Evolutionary conservation across 2,113 vertebrate genomes (phyloP), one percentile per base, ranked within the genome.

Genomic region (Ciconia boyciana): DNA sequence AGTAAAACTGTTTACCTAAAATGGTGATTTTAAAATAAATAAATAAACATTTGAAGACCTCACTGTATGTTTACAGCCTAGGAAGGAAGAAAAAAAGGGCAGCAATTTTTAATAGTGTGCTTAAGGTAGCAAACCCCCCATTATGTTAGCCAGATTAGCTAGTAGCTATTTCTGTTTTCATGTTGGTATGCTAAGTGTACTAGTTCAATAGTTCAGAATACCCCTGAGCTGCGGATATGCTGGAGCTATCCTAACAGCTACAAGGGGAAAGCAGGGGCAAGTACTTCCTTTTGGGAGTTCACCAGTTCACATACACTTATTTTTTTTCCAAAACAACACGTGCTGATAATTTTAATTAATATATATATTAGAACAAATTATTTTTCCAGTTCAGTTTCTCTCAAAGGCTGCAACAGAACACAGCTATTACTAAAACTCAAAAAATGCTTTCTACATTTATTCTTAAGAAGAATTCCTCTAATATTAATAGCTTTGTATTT

Each of bases 271-370:
- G 13, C 13, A 72, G 9, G 9, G 34, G 7, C 24, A 78, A 57
- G 24, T 62, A 41, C 2, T 51, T 81, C 16, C 36, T 41, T 58
- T 55, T 17, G 12, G 22, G 16, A 61, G 4, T 64, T 93, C 20
- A 28, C 26, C 6, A 26, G 29, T 71, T 91, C 13, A 51, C 5
- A 6, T 21, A 7, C 10, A 39, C 14, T 52, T 34, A 32, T 32
- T n/a, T 60, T 62, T 66, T 51, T 20, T 54, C 12, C 1, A 28
- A 48, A 75, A 11, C 1, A 32, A 58, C 0, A 14, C 2, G 1
- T 11, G 11, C 71, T 75, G 29, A 32, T 60, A 44, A 36, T 65
- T 92, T 70, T 14, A 24, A 22, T 71, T 84, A 11, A 34, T 34
- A 10, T 28, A 32, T 36, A 24, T 48, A 36, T 32, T 20, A 58